phyloP scores from a whole-genome alignment of 2,888 invertebrate species.

The Catocala sponsa region DNA sequence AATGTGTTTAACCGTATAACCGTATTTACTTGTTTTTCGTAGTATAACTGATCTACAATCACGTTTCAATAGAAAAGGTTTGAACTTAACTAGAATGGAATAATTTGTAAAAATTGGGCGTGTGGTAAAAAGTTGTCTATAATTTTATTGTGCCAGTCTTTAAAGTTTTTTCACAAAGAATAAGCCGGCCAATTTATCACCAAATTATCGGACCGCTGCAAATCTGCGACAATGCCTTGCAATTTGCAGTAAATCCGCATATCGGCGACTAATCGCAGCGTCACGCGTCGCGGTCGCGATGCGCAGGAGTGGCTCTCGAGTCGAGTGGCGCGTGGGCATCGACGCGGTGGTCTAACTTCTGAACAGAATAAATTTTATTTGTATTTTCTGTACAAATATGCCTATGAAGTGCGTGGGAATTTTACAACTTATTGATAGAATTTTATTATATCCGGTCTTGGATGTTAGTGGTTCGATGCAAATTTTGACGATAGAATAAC shows the following conservation, averaged over 20 bases:
- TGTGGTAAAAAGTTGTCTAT: too few species aligned
- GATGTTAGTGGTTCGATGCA: neutral
- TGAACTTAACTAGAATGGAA: too few species aligned
- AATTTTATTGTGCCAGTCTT: neutral
- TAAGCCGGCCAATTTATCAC: slow-evolving; percentile 12
- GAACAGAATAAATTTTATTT: slow-evolving; percentile 37
- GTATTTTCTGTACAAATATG: slow-evolving; percentile 24
- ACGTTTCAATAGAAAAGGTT: neutral
- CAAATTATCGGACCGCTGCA: slow-evolving; percentile 15
- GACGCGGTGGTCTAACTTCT: slow-evolving; percentile 52
- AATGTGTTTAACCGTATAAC: too few species aligned
- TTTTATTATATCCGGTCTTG: slow-evolving; percentile 12
- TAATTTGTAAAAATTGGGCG: too few species aligned
- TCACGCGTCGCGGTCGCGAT: slow-evolving; percentile 38
- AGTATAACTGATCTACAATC: too few species aligned
- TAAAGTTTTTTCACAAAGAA: neutral
- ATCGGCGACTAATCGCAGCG: slow-evolving; percentile 44
- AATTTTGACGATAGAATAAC: neutral
- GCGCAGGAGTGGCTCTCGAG: slow-evolving; percentile 50
- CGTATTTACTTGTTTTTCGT: too few species aligned
- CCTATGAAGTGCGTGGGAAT: slow-evolving; percentile 15
- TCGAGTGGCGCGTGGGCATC: slow-evolving; percentile 59
- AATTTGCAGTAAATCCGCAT: slow-evolving; percentile 37
- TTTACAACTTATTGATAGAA: slow-evolving; percentile 14
- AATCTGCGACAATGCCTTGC: slow-evolving; percentile 35